Percentiles rank a stretch among this genome's conserved stretches.
Evolutionary conservation across 2,888 invertebrate genomes (phyloP).

Genomic region (Peribatodes rhomboidaria): DNA sequence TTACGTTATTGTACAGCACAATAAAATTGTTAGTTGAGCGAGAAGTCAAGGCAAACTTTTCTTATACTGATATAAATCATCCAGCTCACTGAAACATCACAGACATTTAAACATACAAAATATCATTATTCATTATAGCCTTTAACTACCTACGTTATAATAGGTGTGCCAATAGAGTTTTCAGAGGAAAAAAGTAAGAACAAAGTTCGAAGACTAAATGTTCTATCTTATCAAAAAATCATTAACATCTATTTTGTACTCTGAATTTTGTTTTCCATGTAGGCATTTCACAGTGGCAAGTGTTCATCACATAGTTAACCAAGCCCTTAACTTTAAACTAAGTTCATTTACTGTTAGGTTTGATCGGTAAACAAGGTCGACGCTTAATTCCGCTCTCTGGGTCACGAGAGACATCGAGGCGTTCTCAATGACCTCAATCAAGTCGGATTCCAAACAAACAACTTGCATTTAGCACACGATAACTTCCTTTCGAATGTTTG

Average conservation of each 20-base stretch:
- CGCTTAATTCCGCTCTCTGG: constrained; percentile 71
- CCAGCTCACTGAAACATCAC: constrained; percentile 34
- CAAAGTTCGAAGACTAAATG: constrained; percentile 17
- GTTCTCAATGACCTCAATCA: constrained; percentile 76
- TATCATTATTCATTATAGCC: constrained; percentile 29
- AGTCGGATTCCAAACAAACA: constrained; percentile 74
- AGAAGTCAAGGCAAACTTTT: constrained; percentile 15
- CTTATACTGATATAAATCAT: constrained; percentile 3
- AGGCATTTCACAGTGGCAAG: constrained; percentile 53
- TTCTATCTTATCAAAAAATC: constrained; percentile 17
- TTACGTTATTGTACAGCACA: not conserved
- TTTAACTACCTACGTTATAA: constrained; percentile 20
- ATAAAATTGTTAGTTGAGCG: constrained; percentile 8
- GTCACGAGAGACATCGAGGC: constrained; percentile 72
- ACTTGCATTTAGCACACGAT: constrained; percentile 63
- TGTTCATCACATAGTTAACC: constrained; percentile 47
- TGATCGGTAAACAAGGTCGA: constrained; percentile 74
- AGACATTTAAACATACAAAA: constrained; percentile 13
- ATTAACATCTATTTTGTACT: constrained; percentile 48
- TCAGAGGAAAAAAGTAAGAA: constrained; percentile 12
- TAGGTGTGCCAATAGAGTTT: constrained; percentile 2
- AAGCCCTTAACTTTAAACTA: constrained; percentile 55
- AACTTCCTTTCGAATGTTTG: constrained; percentile 58
- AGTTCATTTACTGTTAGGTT: constrained; percentile 60
- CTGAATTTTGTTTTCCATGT: constrained; percentile 30